Percentiles rank a stretch among this genome's conserved stretches.
These are phyloP conservation scores for Scomber colias DNA, from an alignment of 2,113 vertebrate species.

Conservation along the genomic window DNA sequence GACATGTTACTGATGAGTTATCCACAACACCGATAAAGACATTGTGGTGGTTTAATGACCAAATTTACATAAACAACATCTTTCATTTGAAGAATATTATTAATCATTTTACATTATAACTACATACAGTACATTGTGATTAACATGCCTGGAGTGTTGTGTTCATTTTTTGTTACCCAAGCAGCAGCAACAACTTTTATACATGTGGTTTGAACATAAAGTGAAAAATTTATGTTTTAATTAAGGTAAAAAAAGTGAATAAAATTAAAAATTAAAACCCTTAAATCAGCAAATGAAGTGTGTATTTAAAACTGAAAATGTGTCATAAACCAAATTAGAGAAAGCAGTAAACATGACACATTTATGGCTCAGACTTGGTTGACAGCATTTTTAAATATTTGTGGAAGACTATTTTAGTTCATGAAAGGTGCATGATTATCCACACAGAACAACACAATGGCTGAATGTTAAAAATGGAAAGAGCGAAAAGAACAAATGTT, in stretches of 20 bases:
- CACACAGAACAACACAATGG: conserved; percentile 2
- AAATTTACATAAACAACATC: conserved; percentile 30
- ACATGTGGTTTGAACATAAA: conserved; percentile 1
- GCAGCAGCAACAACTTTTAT: conserved; percentile 18
- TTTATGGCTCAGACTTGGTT: conserved; percentile 1
- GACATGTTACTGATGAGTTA: conserved; percentile 46
- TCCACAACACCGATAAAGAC: conserved; percentile 32
- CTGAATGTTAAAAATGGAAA: neutral
- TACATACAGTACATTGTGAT: neutral
- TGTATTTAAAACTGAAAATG: neutral
- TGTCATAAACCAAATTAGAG: neutral
- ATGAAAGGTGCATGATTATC: conserved; percentile 41
- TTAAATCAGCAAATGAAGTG: neutral
- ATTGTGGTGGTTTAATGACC: conserved; percentile 40
- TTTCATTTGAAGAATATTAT: conserved; percentile 5
- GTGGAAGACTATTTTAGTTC: neutral
- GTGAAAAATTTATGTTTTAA: neutral
- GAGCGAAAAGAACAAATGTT: neutral
- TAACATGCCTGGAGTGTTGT: neutral
- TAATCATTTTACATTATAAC: neutral
- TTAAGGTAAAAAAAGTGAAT: conserved; percentile 6
- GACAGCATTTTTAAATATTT: conserved; percentile 4
- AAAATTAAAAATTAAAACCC: conserved; percentile 9
- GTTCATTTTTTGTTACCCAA: neutral
- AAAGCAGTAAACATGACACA: neutral